Evolutionary conservation across 1,140 invertebrate species (phyloP).

Genomic region (Eupristina koningsbergeri): DNA sequence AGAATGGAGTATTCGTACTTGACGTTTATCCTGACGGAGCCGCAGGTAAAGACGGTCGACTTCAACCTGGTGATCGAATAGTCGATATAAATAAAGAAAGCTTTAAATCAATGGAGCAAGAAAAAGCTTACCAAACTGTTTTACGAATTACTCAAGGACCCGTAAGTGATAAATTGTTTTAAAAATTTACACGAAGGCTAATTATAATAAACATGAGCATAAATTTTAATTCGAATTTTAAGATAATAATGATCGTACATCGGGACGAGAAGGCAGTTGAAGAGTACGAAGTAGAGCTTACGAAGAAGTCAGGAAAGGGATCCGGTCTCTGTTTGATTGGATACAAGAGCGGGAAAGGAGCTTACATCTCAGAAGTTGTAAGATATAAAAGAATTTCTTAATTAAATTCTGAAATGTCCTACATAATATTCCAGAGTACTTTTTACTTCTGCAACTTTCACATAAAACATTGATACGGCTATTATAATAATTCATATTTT

Average conservation of each 20-base stretch:
- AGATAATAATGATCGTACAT: slow-evolving; percentile 92
- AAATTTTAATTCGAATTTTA: slow-evolving; percentile 61
- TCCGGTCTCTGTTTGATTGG: slow-evolving; percentile 93
- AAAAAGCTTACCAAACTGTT: slow-evolving; percentile 78
- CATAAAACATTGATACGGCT: too few species aligned
- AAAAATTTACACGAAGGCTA: neutral
- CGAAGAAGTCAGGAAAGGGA: slow-evolving; percentile 93
- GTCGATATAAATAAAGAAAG: slow-evolving; percentile 88
- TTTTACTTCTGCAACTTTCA: neutral
- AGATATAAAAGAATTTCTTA: slow-evolving; percentile 63
- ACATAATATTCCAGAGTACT: neutral
- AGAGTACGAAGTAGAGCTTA: slow-evolving; percentile 90
- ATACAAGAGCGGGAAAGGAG: slow-evolving; percentile 88
- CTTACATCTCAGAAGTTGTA: slow-evolving; percentile 96
- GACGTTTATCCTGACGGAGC: slow-evolving; percentile 95
- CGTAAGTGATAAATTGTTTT: slow-evolving; percentile 73
- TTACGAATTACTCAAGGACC: slow-evolving; percentile 75
- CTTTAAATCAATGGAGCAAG: slow-evolving; percentile 80
- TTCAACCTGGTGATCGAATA: slow-evolving; percentile 94
- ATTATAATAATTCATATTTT: too few species aligned
- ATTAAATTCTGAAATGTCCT: neutral
- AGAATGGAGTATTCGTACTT: slow-evolving; percentile 93
- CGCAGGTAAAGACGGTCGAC: slow-evolving; percentile 90
- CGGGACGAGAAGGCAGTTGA: slow-evolving; percentile 88
- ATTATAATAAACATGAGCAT: neutral